Evolutionary conservation across 1,140 invertebrate genomes (phyloP).

Genomic region (Diachasma alloeum): DNA sequence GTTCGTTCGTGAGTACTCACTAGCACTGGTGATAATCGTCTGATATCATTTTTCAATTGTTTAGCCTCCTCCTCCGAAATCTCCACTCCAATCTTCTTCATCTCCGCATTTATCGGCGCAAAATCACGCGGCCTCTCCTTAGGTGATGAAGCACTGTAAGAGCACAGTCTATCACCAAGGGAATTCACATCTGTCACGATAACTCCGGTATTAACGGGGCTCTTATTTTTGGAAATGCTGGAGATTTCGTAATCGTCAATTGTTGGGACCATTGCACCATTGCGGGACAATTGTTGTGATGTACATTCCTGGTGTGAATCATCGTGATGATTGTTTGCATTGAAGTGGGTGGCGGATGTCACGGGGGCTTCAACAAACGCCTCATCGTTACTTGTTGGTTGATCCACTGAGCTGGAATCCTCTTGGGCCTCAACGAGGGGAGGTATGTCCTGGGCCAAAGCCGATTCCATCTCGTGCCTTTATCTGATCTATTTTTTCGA

Average conservation of each 20-base stretch:
- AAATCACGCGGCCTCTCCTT: conserved; percentile 45
- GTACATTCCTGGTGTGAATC: background rate
- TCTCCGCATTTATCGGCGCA: conserved; percentile 47
- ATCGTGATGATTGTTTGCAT: background rate
- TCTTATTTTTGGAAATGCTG: background rate
- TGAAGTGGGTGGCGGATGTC: background rate
- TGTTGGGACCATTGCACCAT: background rate
- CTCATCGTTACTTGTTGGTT: conserved; percentile 14
- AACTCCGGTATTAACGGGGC: background rate
- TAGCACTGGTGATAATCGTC: conserved; percentile 56
- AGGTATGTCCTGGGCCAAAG: conserved; percentile 43
- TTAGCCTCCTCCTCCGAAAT: conserved; percentile 56
- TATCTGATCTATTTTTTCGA: background rate
- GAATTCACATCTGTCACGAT: background rate
- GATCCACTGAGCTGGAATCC: conserved; percentile 49
- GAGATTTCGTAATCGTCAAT: background rate
- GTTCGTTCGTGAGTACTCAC: conserved; percentile 59
- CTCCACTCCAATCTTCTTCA: conserved; percentile 57
- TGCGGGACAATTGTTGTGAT: background rate
- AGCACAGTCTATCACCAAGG: background rate
- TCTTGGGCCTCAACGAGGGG: conserved; percentile 45
- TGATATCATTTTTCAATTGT: conserved; percentile 56
- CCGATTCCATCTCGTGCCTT: conserved; percentile 55
- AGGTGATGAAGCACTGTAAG: background rate
- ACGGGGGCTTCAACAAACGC: background rate